Evolutionary conservation across 2,888 invertebrate genomes (phyloP).

Genomic region (Yponomeuta evonymella): DNA sequence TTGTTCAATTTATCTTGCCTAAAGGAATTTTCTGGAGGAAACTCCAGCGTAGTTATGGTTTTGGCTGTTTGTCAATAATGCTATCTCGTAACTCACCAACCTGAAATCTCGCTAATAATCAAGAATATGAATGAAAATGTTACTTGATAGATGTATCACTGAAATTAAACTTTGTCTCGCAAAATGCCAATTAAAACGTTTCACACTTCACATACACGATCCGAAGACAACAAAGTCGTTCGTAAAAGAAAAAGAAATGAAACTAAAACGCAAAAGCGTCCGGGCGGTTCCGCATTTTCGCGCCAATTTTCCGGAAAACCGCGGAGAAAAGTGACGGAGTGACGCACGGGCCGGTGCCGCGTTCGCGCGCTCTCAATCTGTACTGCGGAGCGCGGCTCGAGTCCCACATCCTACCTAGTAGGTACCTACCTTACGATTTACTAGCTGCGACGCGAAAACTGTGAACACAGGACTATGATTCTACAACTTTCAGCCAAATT

Average conservation of each 20-base stretch:
- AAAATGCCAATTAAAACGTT: background rate
- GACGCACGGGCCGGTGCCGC: slow-evolving; percentile 42
- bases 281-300: slow-evolving; percentile 64
- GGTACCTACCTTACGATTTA: slow-evolving; percentile 49
- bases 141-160: slow-evolving; percentile 2
- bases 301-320: slow-evolving; percentile 67
- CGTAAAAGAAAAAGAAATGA: slow-evolving; percentile 24
- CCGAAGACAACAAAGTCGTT: background rate
- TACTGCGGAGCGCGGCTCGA: slow-evolving; percentile 45
- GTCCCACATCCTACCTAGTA: slow-evolving; percentile 46
- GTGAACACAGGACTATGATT: slow-evolving; percentile 27
- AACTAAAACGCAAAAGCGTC: slow-evolving; percentile 30
- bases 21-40: slow-evolving; percentile 7
- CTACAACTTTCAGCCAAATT: background rate
- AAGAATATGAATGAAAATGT: background rate
- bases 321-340: slow-evolving; percentile 42
- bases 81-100: background rate
- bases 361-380: slow-evolving; percentile 51
- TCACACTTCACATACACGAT: background rate
- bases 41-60: background rate
- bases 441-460: slow-evolving; percentile 65
- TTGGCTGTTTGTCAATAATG: background rate
- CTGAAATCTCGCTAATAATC: background rate
- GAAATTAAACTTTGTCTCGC: background rate
- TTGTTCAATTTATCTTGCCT: slow-evolving; percentile 20